Conservation (phyloP, 2,888 invertebrate genomes). For the Tridacna gigas region DNA sequence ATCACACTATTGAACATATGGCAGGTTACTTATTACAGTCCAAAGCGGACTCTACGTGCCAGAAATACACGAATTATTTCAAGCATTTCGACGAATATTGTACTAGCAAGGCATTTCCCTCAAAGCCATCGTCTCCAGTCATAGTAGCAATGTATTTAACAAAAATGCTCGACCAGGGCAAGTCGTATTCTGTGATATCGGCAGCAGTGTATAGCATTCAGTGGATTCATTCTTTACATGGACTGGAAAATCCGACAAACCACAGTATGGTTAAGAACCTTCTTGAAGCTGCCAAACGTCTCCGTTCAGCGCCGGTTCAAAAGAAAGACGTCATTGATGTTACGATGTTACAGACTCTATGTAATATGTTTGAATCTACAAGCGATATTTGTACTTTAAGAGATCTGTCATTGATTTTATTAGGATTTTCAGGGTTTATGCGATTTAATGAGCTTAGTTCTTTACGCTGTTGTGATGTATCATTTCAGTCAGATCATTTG, state of each 20-base stretch:
- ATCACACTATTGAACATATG: neutral
- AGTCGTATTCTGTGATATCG: neutral
- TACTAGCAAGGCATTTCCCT: neutral
- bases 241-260: neutral
- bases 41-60: neutral
- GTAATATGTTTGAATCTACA: neutral
- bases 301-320: neutral
- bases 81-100: neutral
- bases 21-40: neutral
- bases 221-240: neutral
- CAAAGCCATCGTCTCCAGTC: neutral
- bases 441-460: neutral
- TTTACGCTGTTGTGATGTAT: neutral
- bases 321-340: neutral
- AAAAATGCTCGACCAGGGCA: neutral
- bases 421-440: neutral
- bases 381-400: neutral
- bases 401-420: neutral
- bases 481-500: too few species aligned
- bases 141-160: neutral
- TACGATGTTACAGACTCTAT: neutral
- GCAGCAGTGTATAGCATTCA: neutral
- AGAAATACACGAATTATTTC: neutral
- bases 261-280: neutral
- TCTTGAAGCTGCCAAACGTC: neutral